Evolutionary conservation across 2,888 invertebrate genomes (phyloP), one percentile per base, ranked within the genome.

Genomic region (Cheiracanthium punctorium): DNA sequence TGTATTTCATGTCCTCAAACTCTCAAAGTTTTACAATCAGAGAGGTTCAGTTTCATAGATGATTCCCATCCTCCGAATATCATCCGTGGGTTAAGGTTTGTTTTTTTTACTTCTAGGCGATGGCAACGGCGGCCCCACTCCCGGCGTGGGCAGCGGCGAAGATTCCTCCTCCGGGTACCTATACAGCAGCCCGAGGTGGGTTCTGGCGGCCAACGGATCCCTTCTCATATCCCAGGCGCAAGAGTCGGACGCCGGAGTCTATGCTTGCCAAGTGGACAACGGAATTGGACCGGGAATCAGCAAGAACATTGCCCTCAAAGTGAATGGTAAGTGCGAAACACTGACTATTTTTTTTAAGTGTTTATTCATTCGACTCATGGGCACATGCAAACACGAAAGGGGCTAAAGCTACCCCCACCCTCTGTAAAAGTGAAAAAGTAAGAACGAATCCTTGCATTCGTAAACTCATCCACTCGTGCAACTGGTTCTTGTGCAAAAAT

Each of bases 281-380:
- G 87, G 87, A 0, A 87, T 87, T 8, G 87, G 81, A 30, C 77
- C 71, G 1, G 87, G 76, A 17, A 29, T 87, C 29, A 87, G 58
- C 69, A 87, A 87, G 52, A 87, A 87, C 33, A 87, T 87, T n/a
- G 77, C 58, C 0, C 72, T 87, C 17, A 87, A 87, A 77, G 64
- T 87, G 0, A 81, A 87, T 33, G 77, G 87, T 87, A n/a, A 81
- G 81, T 52, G 14, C n/a, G n/a, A n/a, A n/a, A n/a, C n/a, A n/a
- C n/a, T n/a, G 2, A 65, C 24, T 4, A 0, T 20, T 17, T 7
- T 52, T 52, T 20, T 52, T 14, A 52, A 52, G 20, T 14, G 52
- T 52, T n/a, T n/a, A n/a, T n/a, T n/a, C n/a, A n/a, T n/a, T n/a
- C n/a, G n/a, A n/a, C n/a, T n/a, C n/a, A n/a, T n/a, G n/a, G n/a